Conservation (phyloP, 1,140 invertebrate species). For the Drosophila parvula region DNA sequence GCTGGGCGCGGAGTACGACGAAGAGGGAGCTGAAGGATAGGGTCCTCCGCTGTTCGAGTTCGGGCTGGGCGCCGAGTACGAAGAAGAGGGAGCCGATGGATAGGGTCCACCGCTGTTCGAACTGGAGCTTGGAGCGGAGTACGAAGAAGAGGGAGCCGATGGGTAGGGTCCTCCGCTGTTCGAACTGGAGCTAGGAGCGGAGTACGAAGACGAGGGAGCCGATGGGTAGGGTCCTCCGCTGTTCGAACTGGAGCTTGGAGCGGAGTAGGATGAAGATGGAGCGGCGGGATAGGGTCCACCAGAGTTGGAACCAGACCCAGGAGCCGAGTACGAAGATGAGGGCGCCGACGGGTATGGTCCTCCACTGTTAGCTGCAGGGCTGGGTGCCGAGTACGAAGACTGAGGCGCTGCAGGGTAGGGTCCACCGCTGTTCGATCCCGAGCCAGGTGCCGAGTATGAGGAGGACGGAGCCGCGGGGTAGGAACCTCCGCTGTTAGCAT, state of each 20-base stretch:
- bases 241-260: constrained; percentile 27
- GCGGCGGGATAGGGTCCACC: constrained; percentile 74
- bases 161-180: constrained; percentile 50
- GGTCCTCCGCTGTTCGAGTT: constrained; percentile 37
- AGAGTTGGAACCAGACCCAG: constrained; percentile 62
- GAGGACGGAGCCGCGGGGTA: constrained; percentile 52
- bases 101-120: constrained; percentile 48
- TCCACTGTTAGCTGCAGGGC: constrained; percentile 20
- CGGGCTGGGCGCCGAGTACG: constrained; percentile 69
- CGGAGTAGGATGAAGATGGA: constrained; percentile 74
- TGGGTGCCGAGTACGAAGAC: constrained; percentile 56
- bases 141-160: constrained; percentile 50
- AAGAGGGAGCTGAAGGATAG: constrained; percentile 49
- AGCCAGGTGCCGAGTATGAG: constrained; percentile 49
- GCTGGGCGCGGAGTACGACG: constrained; percentile 49
- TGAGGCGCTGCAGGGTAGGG: constrained; percentile 45
- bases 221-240: constrained; percentile 49
- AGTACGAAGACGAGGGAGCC: constrained; percentile 70
- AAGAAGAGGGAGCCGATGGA: constrained; percentile 43
- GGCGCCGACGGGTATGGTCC: constrained; percentile 36
- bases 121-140: constrained; percentile 33
- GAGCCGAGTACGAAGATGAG: constrained; percentile 39
- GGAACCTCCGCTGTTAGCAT: constrained; percentile 46
- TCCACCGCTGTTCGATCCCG: constrained; percentile 35
- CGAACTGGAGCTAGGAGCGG: constrained; percentile 28